Conservation (phyloP, 2,888 invertebrate species). For the Andrena fulva region DNA sequence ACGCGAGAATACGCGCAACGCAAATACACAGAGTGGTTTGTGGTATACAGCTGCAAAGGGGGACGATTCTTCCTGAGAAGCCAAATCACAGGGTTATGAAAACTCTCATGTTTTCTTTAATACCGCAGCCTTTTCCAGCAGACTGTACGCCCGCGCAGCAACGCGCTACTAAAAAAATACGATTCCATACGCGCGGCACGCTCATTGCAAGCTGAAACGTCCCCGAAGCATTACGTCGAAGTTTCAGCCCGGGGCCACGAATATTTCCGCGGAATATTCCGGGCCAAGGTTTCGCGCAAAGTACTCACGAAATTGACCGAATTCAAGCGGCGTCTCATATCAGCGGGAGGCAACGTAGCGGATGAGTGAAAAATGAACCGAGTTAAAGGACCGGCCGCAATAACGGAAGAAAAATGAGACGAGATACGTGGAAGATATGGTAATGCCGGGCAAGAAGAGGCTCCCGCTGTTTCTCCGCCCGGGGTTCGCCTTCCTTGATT, state of each 20-base stretch:
- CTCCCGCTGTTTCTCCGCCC: conserved; percentile 22
- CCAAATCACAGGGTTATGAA: too few species aligned
- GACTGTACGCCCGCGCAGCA: not conserved
- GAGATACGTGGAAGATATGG: conserved; percentile 43
- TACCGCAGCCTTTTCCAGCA: too few species aligned
- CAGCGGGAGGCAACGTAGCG: not conserved
- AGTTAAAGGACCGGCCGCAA: conserved; percentile 34
- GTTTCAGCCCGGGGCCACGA: not conserved
- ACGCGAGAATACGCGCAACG: too few species aligned
- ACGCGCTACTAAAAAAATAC: not conserved
- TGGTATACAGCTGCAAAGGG: not conserved
- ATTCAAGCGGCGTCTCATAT: conserved; percentile 17
- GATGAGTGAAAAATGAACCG: conserved; percentile 49
- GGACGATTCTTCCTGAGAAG: not conserved
- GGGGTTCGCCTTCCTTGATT: conserved; percentile 47
- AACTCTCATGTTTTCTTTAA: too few species aligned
- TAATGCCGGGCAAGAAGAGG: conserved; percentile 31
- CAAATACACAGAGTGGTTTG: not conserved
- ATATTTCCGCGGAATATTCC: conserved; percentile 11
- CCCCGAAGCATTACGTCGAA: not conserved
- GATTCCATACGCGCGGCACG: not conserved
- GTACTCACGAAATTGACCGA: not conserved
- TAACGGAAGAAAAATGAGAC: conserved; percentile 48
- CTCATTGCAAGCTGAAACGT: not conserved
- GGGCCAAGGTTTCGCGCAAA: not conserved